Base-by-base conservation (phyloP, 2,888 invertebrate species). In the Erannis defoliaria region DNA sequence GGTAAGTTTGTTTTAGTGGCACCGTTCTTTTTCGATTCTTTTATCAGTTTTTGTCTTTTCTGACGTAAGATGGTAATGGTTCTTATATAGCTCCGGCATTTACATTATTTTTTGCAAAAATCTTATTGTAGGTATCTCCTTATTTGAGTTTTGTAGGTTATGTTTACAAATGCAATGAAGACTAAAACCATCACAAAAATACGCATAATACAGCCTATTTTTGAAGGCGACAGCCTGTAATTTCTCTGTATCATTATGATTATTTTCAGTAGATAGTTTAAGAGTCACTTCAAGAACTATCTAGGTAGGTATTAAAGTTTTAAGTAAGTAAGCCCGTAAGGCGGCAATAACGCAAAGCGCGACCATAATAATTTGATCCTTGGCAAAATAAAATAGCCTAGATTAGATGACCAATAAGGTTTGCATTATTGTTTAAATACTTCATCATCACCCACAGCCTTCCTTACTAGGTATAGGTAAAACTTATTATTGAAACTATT, bases 1-100 rank as follows among this genome's bases (percentile, higher is more conserved):
- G 85, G 88, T 88, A 81, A 84, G 87, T 84, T 70, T 14, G 9
- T 19, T 16, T 55, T 8, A 29, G 62, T 55, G 35, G 10, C 33
- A 26, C n/a, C 1, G 26, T 9, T 14, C 6, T 14, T 43, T 19
- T 38, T 38, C 4, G 10, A 38, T 9, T 38, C 9, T 1, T 21
- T 9, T 14, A 14, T 43, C 43, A 10, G 4, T 29, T n/a, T n/a
- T n/a, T n/a, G n/a, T n/a, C n/a, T n/a, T n/a, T n/a, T n/a, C n/a
- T n/a, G n/a, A n/a, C n/a, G n/a, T n/a, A n/a, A n/a, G n/a, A n/a
- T n/a, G n/a, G n/a, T n/a, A n/a, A n/a, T n/a, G n/a, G n/a, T n/a
- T n/a, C n/a, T n/a, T n/a, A n/a, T n/a, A n/a, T n/a, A n/a, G n/a
- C n/a, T n/a, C n/a, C n/a, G n/a, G n/a, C n/a, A 18, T 23, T 21